Percentiles rank a stretch among this genome's conserved stretches.
Evolutionary conservation across 2,888 invertebrate species (phyloP).

Genomic region (Callinectes sapidus): DNA sequence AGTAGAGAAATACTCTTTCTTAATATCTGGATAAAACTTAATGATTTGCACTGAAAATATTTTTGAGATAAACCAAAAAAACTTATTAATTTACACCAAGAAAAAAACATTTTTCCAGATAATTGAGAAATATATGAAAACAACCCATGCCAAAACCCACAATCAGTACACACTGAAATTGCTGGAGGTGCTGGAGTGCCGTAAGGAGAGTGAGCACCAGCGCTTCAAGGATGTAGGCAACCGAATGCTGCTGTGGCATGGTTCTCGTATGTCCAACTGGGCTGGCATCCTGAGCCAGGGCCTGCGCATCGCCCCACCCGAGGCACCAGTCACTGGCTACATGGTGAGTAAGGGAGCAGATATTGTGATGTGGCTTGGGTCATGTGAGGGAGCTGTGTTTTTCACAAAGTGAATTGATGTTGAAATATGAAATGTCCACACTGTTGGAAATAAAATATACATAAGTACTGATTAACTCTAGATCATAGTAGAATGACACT

Average conservation of each 20-base stretch:
- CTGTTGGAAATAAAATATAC: too few species aligned
- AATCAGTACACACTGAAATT: constrained; percentile 83
- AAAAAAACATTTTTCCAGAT: constrained; percentile 46
- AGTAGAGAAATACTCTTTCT: too few species aligned
- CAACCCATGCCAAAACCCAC: constrained; percentile 96
- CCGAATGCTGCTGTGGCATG: constrained; percentile 94
- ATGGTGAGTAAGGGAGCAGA: constrained; percentile 68
- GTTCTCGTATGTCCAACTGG: constrained; percentile 94
- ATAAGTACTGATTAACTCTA: too few species aligned
- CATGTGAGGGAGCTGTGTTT: background rate
- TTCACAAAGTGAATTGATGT: background rate
- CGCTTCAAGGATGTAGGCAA: constrained; percentile 90
- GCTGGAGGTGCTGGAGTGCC: constrained; percentile 77
- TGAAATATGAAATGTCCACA: too few species aligned
- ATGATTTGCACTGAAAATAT: too few species aligned
- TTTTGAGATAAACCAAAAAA: background rate
- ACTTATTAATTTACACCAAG: background rate
- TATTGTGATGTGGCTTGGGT: background rate
- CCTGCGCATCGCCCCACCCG: constrained; percentile 97
- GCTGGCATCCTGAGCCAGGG: constrained; percentile 95
- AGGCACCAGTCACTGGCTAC: constrained; percentile 91
- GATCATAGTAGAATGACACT: too few species aligned
- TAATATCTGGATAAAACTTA: too few species aligned
- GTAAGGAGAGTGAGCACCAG: constrained; percentile 63
- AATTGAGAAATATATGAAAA: constrained; percentile 84